Conservation (phyloP, 2,888 invertebrate genomes). For the Panopea generosa region DNA sequence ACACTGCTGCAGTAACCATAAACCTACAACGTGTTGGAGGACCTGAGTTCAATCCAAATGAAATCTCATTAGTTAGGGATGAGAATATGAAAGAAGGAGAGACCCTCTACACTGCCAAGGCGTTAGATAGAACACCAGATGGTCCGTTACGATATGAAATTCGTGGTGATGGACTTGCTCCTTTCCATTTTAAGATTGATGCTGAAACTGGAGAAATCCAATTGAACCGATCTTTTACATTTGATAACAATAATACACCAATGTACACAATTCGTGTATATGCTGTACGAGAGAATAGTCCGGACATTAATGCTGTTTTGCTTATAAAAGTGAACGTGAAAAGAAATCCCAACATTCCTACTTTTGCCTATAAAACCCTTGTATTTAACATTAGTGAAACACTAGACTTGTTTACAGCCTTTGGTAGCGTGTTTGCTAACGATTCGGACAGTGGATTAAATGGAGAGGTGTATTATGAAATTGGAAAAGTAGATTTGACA, state of each 20-base stretch:
- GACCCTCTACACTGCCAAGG: constrained; percentile 29
- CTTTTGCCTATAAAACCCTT: constrained; percentile 65
- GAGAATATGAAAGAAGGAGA: constrained; percentile 43
- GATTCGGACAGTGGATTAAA: constrained; percentile 80
- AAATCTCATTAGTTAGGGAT: constrained; percentile 22
- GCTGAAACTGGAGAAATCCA: constrained; percentile 91
- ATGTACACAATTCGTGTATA: constrained; percentile 62
- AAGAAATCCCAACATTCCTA: constrained; percentile 75
- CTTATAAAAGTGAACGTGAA: constrained; percentile 68
- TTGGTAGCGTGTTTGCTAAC: constrained; percentile 77
- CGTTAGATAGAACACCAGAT: constrained; percentile 52
- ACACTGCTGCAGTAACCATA: constrained; percentile 92
- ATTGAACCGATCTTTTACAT: constrained; percentile 57
- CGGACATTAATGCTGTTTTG: constrained; percentile 53
- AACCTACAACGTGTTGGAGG: constrained; percentile 82
- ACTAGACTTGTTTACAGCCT: constrained; percentile 42
- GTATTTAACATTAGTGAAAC: constrained; percentile 73
- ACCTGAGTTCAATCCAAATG: constrained; percentile 43
- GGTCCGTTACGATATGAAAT: constrained; percentile 67
- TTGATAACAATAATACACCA: constrained; percentile 62
- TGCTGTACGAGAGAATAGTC: constrained; percentile 51
- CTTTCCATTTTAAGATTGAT: constrained; percentile 94
- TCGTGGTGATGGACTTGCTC: constrained; percentile 69
- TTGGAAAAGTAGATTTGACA: constrained; percentile 62
- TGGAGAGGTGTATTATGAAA: constrained; percentile 72